Conservation (phyloP, 2,888 invertebrate species). For the Trissonchulus sp. region DNA sequence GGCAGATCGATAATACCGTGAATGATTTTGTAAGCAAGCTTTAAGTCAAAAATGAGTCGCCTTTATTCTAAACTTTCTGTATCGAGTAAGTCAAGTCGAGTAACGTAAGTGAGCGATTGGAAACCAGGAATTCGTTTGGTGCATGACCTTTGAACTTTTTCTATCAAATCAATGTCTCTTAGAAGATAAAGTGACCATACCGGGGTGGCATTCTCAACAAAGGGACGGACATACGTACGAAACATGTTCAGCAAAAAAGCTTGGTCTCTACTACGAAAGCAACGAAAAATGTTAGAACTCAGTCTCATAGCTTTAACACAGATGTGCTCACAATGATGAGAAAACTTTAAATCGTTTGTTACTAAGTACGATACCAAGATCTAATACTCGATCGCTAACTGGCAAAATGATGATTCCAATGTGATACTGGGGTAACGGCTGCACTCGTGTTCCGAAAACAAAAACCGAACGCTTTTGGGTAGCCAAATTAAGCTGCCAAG, state of each 20-base stretch:
- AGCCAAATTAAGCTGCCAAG: neutral
- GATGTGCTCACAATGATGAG: neutral
- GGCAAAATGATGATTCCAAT: neutral
- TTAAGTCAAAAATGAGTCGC: no score
- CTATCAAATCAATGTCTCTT: slow-evolving; percentile 13
- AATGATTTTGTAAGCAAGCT: no score
- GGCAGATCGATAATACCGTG: no score
- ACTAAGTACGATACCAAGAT: slow-evolving; percentile 18
- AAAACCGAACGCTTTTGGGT: neutral
- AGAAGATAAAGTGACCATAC: slow-evolving; percentile 20
- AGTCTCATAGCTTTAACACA: slow-evolving; percentile 5
- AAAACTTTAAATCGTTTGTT: slow-evolving; percentile 16
- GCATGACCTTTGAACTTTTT: slow-evolving; percentile 21
- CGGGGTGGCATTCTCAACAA: slow-evolving; percentile 19
- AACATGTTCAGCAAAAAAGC: neutral
- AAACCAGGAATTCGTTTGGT: no score
- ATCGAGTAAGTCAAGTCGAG: no score
- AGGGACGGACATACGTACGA: slow-evolving; percentile 11
- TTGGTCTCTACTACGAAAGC: neutral
- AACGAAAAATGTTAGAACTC: neutral
- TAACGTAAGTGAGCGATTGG: no score
- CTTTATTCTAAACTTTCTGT: no score
- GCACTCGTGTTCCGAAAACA: neutral
- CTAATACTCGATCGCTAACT: neutral
- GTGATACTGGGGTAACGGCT: neutral